Percentiles rank a stretch among this genome's conserved stretches.
Evolutionary conservation across 2,888 invertebrate genomes (phyloP).

Genomic region (Cheilosia urbana): DNA sequence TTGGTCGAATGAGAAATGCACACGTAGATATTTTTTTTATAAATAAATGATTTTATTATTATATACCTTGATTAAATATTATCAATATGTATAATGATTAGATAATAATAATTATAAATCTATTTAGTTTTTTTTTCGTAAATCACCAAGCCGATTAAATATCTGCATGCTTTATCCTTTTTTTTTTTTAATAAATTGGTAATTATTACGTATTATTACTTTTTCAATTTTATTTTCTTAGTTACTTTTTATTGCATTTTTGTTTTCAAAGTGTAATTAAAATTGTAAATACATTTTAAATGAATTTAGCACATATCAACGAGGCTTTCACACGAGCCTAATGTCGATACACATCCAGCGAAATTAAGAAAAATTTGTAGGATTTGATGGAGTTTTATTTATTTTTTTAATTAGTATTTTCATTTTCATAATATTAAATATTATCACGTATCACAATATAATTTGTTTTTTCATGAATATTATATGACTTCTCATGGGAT

Average conservation of each 20-base stretch:
- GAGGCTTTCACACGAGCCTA: background rate
- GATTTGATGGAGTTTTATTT: slow-evolving; percentile 3
- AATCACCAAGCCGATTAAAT: slow-evolving; percentile 66
- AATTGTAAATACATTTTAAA: background rate
- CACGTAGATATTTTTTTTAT: slow-evolving; percentile 23
- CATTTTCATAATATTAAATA: slow-evolving; percentile 42
- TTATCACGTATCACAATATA: slow-evolving; percentile 72
- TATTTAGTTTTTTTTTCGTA: slow-evolving; percentile 47
- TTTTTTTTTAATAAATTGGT: slow-evolving; percentile 39
- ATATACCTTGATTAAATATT: slow-evolving; percentile 61
- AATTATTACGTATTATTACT: background rate
- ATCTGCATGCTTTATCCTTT: slow-evolving; percentile 23
- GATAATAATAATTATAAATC: slow-evolving; percentile 60
- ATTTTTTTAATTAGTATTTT: slow-evolving; percentile 11
- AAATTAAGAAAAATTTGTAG: slow-evolving; percentile 23
- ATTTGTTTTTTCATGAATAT: slow-evolving; percentile 7
- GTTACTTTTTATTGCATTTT: background rate
- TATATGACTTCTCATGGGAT: background rate
- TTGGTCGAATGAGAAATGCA: background rate
- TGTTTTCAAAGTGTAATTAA: background rate
- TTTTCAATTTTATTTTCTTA: background rate
- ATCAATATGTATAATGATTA: slow-evolving; percentile 63
- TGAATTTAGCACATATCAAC: slow-evolving; percentile 1
- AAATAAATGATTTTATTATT: slow-evolving; percentile 59
- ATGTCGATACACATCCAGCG: slow-evolving; percentile 2